Base-by-base conservation (phyloP, 2,113 vertebrate species). In the Clarias batrachus region DNA sequence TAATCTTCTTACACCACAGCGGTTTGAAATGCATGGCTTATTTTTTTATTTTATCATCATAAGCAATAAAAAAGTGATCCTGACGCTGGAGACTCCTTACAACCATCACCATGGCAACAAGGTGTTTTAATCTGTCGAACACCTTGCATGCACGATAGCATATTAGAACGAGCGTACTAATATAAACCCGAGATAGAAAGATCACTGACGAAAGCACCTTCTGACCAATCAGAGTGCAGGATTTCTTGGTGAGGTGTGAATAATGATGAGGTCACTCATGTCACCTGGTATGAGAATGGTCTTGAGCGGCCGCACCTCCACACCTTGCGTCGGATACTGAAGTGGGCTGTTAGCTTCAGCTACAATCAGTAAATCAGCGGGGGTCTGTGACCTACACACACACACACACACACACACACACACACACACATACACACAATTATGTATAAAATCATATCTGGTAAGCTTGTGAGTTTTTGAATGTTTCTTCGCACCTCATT, bases 311-410 rank as follows among this genome's bases (percentile, higher is more conserved):
- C 93, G 96, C 65, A 97, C 96, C 86, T 95, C 94, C 85, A 98
- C 94, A 0, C 97, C 97, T 87, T 98, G 97, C 9, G 93, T 92
- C 0, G 97, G 97, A 88, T 96, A 98, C 82, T 97, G 96, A 70
- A 98, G 93, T 4, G 97, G 97, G 88, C 91, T 97, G 90, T 97
- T 97, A 89, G 97, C 96, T 81, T 95, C 93, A 62, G 96, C 96
- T 60, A 98, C 92, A 83, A 97, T 94, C 25, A 97, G 93, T 41
- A 89, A 89, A 90, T 97, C 95, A 63, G 94, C 93, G 5, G 96
- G 93, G 57, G 89, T 94, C 85, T 93, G 94, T 73, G 93, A 94
- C 91, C 97, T 98, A 78, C 66, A 76, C 87, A 88, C 84, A 89
- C n/a, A 87, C 48, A 84, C 54, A 74, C 52, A 79, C 79, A 81